phyloP scores from a whole-genome alignment of 2,797 vertebrate species.

The Astyanax mexicanus region DNA sequence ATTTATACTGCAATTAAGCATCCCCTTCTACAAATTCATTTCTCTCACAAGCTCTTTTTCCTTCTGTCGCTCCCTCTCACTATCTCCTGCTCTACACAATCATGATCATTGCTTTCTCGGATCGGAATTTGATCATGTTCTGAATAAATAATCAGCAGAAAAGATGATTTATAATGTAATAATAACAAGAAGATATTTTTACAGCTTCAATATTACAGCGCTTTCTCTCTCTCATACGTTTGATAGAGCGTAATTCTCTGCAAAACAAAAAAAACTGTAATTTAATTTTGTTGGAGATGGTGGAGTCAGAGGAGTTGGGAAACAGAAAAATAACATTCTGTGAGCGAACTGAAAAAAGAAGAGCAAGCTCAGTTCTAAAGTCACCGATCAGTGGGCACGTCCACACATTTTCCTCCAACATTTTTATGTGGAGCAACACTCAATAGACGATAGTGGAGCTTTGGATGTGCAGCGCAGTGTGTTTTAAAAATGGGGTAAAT shows the following conservation, averaged over 20 bases:
- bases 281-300: conserved; percentile 45
- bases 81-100: conserved; percentile 25
- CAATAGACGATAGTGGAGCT: not conserved
- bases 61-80: conserved; percentile 15
- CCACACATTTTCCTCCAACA: not conserved
- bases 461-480: not conserved
- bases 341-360: conserved; percentile 20
- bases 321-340: conserved; percentile 4
- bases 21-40: conserved; percentile 38
- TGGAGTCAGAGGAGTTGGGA: conserved; percentile 39
- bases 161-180: conserved; percentile 61
- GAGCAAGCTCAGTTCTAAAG: conserved; percentile 26
- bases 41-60: conserved; percentile 42
- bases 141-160: conserved; percentile 62
- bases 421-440: conserved; percentile 28
- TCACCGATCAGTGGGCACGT: not conserved
- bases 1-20: conserved; percentile 56
- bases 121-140: conserved; percentile 61
- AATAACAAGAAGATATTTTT: conserved; percentile 55
- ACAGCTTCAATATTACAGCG: conserved; percentile 50
- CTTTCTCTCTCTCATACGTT: conserved; percentile 44
- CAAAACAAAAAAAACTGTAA: conserved; percentile 47
- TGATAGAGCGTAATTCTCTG: conserved; percentile 41
- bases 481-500: conserved; percentile 20
- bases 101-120: conserved; percentile 52